Percentiles rank a stretch among this genome's conserved stretches.
Evolutionary conservation across 2,797 vertebrate species (phyloP).

Genomic region (Saxicola maurus): DNA sequence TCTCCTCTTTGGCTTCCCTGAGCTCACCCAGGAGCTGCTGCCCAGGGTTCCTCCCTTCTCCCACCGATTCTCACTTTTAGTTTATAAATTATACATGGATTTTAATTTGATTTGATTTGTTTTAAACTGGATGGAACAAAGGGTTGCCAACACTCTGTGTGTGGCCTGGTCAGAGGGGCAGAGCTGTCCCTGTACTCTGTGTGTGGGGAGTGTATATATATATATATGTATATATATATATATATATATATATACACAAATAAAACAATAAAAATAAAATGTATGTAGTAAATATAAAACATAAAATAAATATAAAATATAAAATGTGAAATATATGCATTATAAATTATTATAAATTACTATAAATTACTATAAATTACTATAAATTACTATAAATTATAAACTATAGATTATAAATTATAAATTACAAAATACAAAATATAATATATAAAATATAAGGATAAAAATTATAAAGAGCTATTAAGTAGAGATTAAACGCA

Average conservation of each 20-base stretch:
- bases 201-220: fast-evolving
- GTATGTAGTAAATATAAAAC: fast-evolving
- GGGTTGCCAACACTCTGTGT: not conserved
- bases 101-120: not conserved
- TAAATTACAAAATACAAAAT: too few relatives aligned
- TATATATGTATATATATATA: too few relatives aligned
- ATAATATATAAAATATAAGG: too few relatives aligned
- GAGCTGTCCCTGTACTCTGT: not conserved
- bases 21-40: not conserved
- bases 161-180: not conserved
- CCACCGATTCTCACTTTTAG: fast-evolving
- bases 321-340: not conserved
- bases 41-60: not conserved
- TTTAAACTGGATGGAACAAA: not conserved
- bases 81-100: not conserved
- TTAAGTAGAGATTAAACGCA: not conserved
- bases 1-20: not conserved
- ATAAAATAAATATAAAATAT: not conserved
- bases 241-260: not conserved
- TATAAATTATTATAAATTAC: too few relatives aligned
- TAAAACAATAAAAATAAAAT: too few relatives aligned
- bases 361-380: too few relatives aligned
- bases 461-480: not conserved
- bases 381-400: too few relatives aligned
- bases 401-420: too few relatives aligned